A percentile compares a stretch with the other conserved stretches of the same genome.
Evolutionary conservation across 2,113 vertebrate genomes (phyloP).

Genomic region (Helogale parvula): DNA sequence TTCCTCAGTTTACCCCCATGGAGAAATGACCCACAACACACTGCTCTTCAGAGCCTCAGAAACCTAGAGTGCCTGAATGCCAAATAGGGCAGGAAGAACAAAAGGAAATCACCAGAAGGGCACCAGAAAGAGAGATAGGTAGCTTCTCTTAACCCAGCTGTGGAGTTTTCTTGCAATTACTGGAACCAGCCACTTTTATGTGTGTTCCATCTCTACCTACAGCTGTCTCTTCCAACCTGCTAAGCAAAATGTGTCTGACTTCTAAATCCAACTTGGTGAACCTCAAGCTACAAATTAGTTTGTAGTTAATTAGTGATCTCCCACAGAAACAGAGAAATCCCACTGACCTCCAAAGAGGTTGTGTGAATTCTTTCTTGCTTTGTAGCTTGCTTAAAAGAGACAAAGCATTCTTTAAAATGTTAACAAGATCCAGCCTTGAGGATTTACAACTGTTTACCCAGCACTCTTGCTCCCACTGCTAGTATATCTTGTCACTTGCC

Average conservation of each 20-base stretch:
- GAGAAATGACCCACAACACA: not conserved
- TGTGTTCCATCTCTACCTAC: not conserved
- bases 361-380: not conserved
- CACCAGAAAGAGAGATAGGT: not conserved
- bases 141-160: not conserved
- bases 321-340: not conserved
- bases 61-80: not conserved
- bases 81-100: not conserved
- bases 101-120: not conserved
- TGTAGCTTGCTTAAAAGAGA: not conserved
- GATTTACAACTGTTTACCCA: constrained; percentile 8
- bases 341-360: not conserved
- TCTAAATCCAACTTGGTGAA: not conserved
- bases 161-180: not conserved
- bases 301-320: not conserved
- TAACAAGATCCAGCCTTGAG: not conserved
- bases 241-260: not conserved
- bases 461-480: not conserved
- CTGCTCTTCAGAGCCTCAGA: not conserved
- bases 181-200: not conserved
- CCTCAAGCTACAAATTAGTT: not conserved
- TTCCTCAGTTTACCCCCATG: not conserved
- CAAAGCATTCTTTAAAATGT: constrained; percentile 34
- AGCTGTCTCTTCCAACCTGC: not conserved
- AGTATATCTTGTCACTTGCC: constrained; percentile 8